phyloP scores from a whole-genome alignment of 2,797 vertebrate genomes.

The Pachyuromys duprasi region DNA sequence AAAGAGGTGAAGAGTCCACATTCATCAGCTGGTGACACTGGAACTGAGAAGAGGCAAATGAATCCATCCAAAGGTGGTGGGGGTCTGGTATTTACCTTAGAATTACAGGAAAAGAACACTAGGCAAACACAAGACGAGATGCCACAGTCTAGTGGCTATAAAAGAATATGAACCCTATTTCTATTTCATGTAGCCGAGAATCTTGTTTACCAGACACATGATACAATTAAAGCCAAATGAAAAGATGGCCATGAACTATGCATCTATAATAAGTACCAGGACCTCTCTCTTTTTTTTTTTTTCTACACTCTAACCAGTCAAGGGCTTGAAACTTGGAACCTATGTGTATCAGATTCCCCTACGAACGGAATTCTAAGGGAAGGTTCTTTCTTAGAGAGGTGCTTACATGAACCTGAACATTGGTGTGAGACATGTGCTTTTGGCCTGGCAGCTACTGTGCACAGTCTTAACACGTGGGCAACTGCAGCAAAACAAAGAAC shows the following conservation, averaged over 20 bases:
- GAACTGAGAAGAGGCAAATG: neutral
- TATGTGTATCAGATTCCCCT: neutral
- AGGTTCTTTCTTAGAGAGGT: neutral
- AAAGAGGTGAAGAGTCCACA: neutral
- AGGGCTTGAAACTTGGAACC: neutral
- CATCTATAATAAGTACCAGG: neutral
- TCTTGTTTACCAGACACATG: neutral
- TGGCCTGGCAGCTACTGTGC: rapidly evolving
- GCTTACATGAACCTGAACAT: neutral
- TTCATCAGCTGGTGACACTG: neutral
- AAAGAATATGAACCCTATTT: neutral
- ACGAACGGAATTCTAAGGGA: neutral
- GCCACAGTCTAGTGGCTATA: neutral
- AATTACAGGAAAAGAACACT: neutral
- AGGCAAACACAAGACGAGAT: neutral
- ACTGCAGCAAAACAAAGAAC: neutral
- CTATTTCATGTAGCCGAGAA: neutral
- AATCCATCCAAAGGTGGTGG: neutral
- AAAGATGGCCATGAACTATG: neutral
- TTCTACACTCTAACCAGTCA: neutral
- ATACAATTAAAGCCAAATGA: neutral
- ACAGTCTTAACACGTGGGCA: neutral
- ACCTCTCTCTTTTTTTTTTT: neutral
- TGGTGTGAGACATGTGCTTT: neutral
- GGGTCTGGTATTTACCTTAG: neutral